Conservation (phyloP, 2,888 invertebrate genomes). For the Hirtodrosophila cameraria region DNA sequence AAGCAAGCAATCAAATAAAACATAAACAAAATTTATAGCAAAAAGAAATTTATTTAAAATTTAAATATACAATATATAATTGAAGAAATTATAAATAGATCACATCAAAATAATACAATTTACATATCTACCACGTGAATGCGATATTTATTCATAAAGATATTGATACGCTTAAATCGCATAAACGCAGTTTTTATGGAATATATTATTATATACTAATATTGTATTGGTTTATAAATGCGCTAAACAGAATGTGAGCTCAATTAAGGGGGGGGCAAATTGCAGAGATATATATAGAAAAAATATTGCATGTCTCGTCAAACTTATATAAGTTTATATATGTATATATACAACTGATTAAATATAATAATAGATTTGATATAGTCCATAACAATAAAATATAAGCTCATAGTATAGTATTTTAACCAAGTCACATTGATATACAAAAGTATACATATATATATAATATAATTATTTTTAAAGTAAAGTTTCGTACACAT, state of each 20-base stretch:
- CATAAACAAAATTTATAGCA: slow-evolving; percentile 40
- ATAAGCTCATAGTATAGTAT: slow-evolving; percentile 55
- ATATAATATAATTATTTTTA: slow-evolving; percentile 44
- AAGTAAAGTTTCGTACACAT: slow-evolving; percentile 53
- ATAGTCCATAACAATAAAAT: slow-evolving; percentile 71
- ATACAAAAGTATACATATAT: slow-evolving; percentile 26
- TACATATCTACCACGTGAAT: slow-evolving; percentile 52
- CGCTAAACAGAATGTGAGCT: slow-evolving; percentile 69
- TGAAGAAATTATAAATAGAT: slow-evolving; percentile 74
- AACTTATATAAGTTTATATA: slow-evolving; percentile 50
- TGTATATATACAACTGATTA: slow-evolving; percentile 70
- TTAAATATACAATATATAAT: slow-evolving; percentile 58
- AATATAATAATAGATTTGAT: slow-evolving; percentile 47
- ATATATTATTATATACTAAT: slow-evolving; percentile 59
- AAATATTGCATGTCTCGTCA: slow-evolving; percentile 56
- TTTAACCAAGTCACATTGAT: slow-evolving; percentile 63
- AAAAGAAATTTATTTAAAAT: slow-evolving; percentile 69
- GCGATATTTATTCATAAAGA: slow-evolving; percentile 20
- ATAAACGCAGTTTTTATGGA: slow-evolving; percentile 47
- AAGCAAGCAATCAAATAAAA: slow-evolving; percentile 13
- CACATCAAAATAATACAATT: slow-evolving; percentile 76
- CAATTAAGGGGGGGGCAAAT: slow-evolving; percentile 9
- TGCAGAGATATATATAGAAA: slow-evolving; percentile 44
- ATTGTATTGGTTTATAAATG: slow-evolving; percentile 66
- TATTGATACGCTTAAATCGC: slow-evolving; percentile 21